Evolutionary conservation across 2,888 invertebrate species (phyloP).

Genomic region (Plebejus anna): DNA sequence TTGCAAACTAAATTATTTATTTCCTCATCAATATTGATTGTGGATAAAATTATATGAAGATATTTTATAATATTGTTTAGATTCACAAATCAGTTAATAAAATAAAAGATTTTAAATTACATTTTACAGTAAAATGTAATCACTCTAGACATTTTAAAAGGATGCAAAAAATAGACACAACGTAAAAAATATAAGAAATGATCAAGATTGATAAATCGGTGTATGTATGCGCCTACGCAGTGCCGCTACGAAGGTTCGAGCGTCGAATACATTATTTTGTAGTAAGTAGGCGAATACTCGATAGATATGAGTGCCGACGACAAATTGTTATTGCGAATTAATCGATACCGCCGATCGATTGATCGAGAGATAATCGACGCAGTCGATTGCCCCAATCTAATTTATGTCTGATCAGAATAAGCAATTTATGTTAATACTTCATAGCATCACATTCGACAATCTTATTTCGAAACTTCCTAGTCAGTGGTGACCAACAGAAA

Average conservation of each 20-base stretch:
- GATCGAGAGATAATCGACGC: slow-evolving; percentile 41
- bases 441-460: neutral
- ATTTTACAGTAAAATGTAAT: neutral
- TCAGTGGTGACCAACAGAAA: neutral
- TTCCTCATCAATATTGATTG: neutral
- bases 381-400: slow-evolving; percentile 17
- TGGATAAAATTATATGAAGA: neutral
- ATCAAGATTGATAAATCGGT: slow-evolving; percentile 53
- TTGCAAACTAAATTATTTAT: neutral
- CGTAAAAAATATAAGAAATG: slow-evolving; percentile 41
- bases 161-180: neutral
- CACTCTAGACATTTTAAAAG: neutral
- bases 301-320: slow-evolving; percentile 66
- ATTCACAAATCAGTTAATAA: no score
- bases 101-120: no score
- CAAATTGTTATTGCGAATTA: slow-evolving; percentile 75
- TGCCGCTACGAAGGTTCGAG: slow-evolving; percentile 64
- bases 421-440: neutral
- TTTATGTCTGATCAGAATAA: slow-evolving; percentile 21
- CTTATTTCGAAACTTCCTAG: neutral
- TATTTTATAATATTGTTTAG: neutral
- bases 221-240: slow-evolving; percentile 59
- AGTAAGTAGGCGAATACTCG: slow-evolving; percentile 66
- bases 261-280: slow-evolving; percentile 69
- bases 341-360: slow-evolving; percentile 57